Conservation (phyloP, 2,797 vertebrate species). For the Lithobates pipiens region DNA sequence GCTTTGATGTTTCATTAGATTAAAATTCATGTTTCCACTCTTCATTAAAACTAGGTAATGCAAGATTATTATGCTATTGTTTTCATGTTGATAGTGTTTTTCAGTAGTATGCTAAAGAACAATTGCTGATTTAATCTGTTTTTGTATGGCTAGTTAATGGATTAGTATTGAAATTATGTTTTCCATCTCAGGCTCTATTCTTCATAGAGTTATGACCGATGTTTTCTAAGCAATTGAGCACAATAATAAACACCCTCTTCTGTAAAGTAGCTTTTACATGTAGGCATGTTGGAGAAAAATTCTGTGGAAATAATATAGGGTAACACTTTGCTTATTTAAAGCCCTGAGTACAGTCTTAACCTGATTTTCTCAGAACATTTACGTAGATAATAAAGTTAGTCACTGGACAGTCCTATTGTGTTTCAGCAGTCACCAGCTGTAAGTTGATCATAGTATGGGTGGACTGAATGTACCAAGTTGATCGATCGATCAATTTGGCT, state of each 20-base stretch:
- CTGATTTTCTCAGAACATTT: not conserved
- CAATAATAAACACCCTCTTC: conserved; percentile 24
- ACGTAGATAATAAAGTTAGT: too few species aligned
- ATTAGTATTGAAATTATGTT: conserved; percentile 56
- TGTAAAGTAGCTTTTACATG: conserved; percentile 18
- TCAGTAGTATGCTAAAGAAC: conserved; percentile 14
- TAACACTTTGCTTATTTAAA: not conserved
- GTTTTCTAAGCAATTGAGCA: conserved; percentile 37
- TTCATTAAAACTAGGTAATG: conserved; percentile 56
- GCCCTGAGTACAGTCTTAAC: not conserved
- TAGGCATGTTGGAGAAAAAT: conserved; percentile 11
- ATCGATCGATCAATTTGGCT: too few species aligned
- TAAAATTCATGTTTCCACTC: conserved; percentile 51
- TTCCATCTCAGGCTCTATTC: conserved; percentile 40
- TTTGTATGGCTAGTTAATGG: conserved; percentile 25
- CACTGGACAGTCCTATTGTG: too few species aligned
- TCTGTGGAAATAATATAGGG: not conserved
- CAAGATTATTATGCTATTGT: conserved; percentile 39
- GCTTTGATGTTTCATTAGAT: conserved; percentile 60
- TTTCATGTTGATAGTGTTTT: conserved; percentile 44
- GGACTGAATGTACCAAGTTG: too few species aligned
- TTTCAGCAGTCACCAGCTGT: too few species aligned
- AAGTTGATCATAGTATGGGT: too few species aligned
- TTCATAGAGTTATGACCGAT: conserved; percentile 42
- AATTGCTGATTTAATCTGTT: conserved; percentile 40